phyloP scores from a whole-genome alignment of 2,888 invertebrate genomes.

The Tinea trinotella region DNA sequence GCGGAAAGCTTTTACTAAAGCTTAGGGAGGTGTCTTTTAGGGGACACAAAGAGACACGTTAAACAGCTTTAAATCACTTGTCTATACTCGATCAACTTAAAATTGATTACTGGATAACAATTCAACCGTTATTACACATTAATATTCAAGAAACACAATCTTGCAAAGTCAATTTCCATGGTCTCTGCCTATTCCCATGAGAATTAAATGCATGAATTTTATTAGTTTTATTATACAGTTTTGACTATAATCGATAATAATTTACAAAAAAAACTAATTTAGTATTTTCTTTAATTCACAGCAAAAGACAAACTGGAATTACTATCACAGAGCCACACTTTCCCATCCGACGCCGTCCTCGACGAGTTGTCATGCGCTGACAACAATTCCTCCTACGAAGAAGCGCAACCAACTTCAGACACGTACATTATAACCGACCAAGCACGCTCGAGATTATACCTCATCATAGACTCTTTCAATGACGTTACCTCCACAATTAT shows the following conservation, averaged over 20 bases:
- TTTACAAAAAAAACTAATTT: background rate
- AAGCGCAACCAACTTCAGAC: constrained; percentile 30
- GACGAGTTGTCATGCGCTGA: constrained; percentile 34
- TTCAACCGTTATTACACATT: no score
- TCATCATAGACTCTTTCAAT: constrained; percentile 46
- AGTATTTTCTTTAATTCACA: constrained; percentile 19
- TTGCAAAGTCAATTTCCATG: no score
- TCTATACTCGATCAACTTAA: no score
- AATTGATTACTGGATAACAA: no score
- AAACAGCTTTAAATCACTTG: no score
- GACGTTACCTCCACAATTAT: constrained; percentile 40
- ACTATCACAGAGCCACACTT: constrained; percentile 28
- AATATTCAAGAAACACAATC: no score
- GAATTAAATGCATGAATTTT: no score
- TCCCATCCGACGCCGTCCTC: constrained; percentile 28
- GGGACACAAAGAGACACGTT: no score
- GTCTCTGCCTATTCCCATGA: no score
- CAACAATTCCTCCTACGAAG: constrained; percentile 37
- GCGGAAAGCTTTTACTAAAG: no score
- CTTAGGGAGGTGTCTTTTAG: no score
- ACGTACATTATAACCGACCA: constrained; percentile 60
- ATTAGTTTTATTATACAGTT: background rate
- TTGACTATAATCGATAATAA: background rate
- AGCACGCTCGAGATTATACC: constrained; percentile 43
- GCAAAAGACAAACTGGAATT: constrained; percentile 47